Base-by-base conservation (phyloP, 1,140 invertebrate genomes). In the Rhynchophorus ferrugineus region DNA sequence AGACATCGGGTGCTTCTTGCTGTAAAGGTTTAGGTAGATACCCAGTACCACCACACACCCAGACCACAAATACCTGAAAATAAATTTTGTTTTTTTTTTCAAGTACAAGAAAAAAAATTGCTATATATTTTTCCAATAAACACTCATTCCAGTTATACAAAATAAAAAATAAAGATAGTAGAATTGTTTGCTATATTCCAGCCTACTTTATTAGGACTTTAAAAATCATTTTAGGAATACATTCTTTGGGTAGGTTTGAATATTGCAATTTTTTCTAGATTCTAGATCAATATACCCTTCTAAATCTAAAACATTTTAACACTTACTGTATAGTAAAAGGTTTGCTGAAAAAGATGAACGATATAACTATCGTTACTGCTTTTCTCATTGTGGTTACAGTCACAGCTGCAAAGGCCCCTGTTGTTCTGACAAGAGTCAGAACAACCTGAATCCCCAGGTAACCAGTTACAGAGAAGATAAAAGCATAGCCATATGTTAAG, bases 361-460 rank as follows among this genome's bases (percentile, higher is more conserved):
- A 96, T 50, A 96, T 75, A 29, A 92, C 73, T 42, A 97, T 95
- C 1, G 93, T 92, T 1, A 96, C 75, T 17, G 91, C 91, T 74
- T 97, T 96, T 38, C 93, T 73, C 62, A 82, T 85, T 1, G 86
- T 88, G 8, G 86, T 89, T 20, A 94, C 90, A 11, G 91, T 96
- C 1, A 93, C 93, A 3, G 93, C 91, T 20, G 87, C 79, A 20
- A 95, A 85, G 11, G 93, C 94, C 13, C 93, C 94, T 68, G 84
- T 85, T 16, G 83, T 82, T 59, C 85, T 79, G 0, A 97, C 91
- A 36, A 96, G 68, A 0, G 87, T 89, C 3, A 97, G 73, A 1
- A 97, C 92, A 38, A 95, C 83, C 69, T 95, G 90, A 33, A 96
- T 82, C 3, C 94, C 93, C 55, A 95, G 73, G 68, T 96, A 98